A percentile compares a stretch with the other conserved stretches of the same genome.
These are phyloP conservation scores for Azemiops feae DNA, from an alignment of 2,113 vertebrate species.

Conservation along the genomic window DNA sequence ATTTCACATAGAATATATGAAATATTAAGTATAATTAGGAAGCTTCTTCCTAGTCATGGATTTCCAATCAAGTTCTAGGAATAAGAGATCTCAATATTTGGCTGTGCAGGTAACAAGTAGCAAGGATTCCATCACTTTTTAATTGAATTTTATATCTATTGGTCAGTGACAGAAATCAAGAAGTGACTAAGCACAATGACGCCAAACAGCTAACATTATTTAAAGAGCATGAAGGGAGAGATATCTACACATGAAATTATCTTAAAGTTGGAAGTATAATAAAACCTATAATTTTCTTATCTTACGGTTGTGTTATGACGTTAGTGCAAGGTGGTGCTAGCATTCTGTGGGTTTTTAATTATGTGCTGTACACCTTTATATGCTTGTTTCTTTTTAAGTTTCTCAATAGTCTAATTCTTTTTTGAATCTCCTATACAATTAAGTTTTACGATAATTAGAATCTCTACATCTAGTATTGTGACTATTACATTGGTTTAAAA, in stretches of 20 bases:
- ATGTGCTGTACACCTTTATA: background rate
- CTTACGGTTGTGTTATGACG: background rate
- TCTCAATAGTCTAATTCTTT: background rate
- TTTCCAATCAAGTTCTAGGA: background rate
- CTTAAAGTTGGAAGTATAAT: background rate
- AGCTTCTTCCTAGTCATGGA: background rate
- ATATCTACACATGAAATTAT: background rate
- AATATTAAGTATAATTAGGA: background rate
- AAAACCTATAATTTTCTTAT: slow-evolving; percentile 16
- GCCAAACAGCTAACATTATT: background rate
- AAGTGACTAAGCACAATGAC: background rate
- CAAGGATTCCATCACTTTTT: background rate
- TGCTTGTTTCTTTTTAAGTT: background rate
- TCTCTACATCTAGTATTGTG: background rate
- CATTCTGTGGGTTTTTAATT: background rate
- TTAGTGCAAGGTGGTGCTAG: background rate
- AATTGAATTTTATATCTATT: background rate
- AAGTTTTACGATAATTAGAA: background rate
- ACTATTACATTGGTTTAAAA: background rate
- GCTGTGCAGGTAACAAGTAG: background rate
- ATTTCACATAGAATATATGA: background rate
- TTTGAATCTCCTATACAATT: background rate
- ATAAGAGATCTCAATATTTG: background rate
- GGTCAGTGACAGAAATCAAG: background rate
- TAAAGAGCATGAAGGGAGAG: background rate